Evolutionary conservation across 2,888 invertebrate genomes (phyloP), one percentile per base, ranked within the genome.

Genomic region (Xylophagus ater): DNA sequence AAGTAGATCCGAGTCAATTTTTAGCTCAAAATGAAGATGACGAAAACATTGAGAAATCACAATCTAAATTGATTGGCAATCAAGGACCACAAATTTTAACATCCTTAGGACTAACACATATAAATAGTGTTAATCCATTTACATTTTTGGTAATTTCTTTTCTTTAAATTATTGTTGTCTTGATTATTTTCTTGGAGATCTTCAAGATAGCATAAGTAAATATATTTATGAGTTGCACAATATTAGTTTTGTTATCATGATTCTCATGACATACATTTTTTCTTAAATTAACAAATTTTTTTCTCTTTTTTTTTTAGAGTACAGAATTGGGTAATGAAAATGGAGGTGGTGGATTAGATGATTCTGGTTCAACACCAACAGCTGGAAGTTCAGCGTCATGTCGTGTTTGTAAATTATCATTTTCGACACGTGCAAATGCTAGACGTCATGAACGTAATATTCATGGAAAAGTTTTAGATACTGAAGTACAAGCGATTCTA

Each of bases 371-470:
- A n/a, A n/a, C n/a, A n/a, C n/a, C n/a, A n/a, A n/a, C n/a, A n/a
- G n/a, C n/a, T 15, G 33, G 12, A 12, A 20, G 10, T 13, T 21
- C 38, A 10, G 26, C 38, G 12, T 23, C 19, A 10, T 65, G 65
- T 37, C 58, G 62, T 17, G 59, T 65, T 6, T 65, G 65, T 41
- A 61, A 65, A 44, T 49, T 65, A 26, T 58, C 61, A 41, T 65
- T 65, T 42, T 64, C 65, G 10, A 64, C 65, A 24, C 55, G 63
- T 2, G 65, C 65, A 35, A 65, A 65, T 51, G 65, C 65, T 8
- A 56, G 64, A 15, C 61, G 65, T 1, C 65, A 65, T 34, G 65
- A 65, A 39, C 60, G 64, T 21, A 65, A 65, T 45, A 49, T 65
- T 40, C 65, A 65, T 48, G 61, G 61, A n/a, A 15, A 34, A 13